phyloP scores from a whole-genome alignment of 2,888 invertebrate species.

The Eulithis testata region DNA sequence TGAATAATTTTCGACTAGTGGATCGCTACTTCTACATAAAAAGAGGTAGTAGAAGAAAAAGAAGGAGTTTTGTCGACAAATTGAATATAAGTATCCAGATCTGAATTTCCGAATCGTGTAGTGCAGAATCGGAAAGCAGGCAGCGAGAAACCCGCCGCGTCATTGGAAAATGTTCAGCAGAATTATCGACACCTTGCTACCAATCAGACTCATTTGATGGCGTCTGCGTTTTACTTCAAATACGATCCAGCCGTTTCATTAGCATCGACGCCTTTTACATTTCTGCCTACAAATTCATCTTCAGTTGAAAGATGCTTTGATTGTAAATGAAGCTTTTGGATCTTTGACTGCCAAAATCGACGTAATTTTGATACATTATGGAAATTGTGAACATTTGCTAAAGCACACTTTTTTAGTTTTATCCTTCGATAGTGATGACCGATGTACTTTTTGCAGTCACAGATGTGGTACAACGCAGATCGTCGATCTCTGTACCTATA shows the following conservation, averaged over 20 bases:
- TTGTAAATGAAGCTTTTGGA: slow-evolving; percentile 24
- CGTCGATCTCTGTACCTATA: too few species aligned
- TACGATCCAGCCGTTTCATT: slow-evolving; percentile 32
- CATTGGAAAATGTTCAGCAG: slow-evolving; percentile 26
- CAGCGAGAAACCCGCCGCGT: slow-evolving; percentile 16
- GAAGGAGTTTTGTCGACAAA: too few species aligned
- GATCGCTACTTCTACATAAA: too few species aligned
- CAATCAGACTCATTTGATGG: slow-evolving; percentile 35
- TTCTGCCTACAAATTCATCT: slow-evolving; percentile 26
- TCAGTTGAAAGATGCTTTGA: slow-evolving; percentile 32
- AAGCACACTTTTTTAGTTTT: too few species aligned
- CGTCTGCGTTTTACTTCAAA: slow-evolving; percentile 39
- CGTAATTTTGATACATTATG: slow-evolving; percentile 17
- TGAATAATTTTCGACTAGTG: too few species aligned
- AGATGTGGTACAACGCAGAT: too few species aligned
- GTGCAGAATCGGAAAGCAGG: slow-evolving; percentile 2
- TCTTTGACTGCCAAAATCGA: slow-evolving; percentile 16
- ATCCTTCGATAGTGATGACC: too few species aligned
- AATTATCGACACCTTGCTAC: slow-evolving; percentile 35
- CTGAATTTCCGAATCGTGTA: slow-evolving; percentile 3
- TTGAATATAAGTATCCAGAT: too few species aligned
- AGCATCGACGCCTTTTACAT: slow-evolving; percentile 30
- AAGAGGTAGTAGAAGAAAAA: too few species aligned
- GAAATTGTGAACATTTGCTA: not conserved
- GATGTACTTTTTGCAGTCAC: too few species aligned